phyloP scores from a whole-genome alignment of 2,113 vertebrate species.

The Hepsetus odoe region DNA sequence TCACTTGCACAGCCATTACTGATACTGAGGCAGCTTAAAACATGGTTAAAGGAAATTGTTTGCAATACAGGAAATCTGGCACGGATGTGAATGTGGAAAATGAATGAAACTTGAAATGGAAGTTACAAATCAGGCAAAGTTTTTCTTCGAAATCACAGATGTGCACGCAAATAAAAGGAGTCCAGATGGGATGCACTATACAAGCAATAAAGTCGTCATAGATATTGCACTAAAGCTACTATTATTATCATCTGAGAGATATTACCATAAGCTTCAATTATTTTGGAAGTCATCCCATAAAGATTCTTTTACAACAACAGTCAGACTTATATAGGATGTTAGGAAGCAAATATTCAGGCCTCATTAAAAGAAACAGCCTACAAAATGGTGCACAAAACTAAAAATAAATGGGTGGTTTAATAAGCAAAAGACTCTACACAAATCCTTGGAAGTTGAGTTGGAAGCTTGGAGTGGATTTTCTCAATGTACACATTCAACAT shows the following conservation, averaged over 20 bases:
- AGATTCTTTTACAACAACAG: conserved; percentile 6
- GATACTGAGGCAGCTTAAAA: conserved; percentile 2
- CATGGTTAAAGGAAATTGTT: conserved; percentile 3
- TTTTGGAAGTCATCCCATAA: not conserved
- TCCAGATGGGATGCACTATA: conserved; percentile 7
- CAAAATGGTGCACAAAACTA: not conserved
- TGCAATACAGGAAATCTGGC: not conserved
- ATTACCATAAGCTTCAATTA: conserved; percentile 15
- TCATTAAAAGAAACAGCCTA: conserved; percentile 13
- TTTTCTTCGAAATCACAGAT: conserved; percentile 1
- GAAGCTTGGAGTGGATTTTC: not conserved
- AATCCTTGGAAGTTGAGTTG: not conserved
- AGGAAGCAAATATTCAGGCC: conserved; percentile 7
- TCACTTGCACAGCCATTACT: not conserved
- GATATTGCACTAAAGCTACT: not conserved
- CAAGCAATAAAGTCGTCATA: not conserved
- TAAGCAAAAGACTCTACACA: not conserved
- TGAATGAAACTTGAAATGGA: conserved; percentile 11
- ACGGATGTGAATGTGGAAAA: not conserved
- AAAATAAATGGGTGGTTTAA: conserved; percentile 11
- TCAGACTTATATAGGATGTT: conserved; percentile 4
- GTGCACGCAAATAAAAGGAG: conserved; percentile 5
- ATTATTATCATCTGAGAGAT: not conserved
- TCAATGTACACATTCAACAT: too few relatives aligned
- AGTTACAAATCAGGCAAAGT: conserved; percentile 26